Evolutionary conservation across 2,888 invertebrate genomes (phyloP), one percentile per base, ranked within the genome.

Genomic region (Neoscelio sp.): DNA sequence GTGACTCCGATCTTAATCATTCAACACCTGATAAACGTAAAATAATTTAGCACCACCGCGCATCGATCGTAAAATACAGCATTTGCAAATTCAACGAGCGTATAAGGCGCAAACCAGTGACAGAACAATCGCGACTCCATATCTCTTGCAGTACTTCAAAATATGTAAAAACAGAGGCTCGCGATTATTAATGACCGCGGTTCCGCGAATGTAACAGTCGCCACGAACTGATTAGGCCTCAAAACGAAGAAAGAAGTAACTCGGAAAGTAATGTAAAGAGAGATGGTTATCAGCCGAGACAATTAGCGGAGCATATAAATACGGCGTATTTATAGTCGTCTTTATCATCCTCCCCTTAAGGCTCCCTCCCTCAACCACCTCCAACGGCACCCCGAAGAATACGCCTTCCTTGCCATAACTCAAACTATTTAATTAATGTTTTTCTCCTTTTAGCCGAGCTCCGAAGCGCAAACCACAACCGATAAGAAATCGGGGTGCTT

Each of bases 241-340:
- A 73, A 23, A 77, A 70, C 65, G 76, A 79, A 74, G 81, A 74
- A 77, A 82, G 80, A 83, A 84, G 84, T 65, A 80, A 86, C 85
- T 84, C 84, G 81, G 82, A 85, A 87, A 85, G 85, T 87, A 87
- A 87, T 86, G 86, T 71, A 83, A 86, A 85, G 84, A 81, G 78
- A 87, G 89, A 89, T 89, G 82, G 84, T 88, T 89, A 89, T 89
- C 89, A 82, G 74, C 80, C 84, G 83, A 88, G 89, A 89, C 89
- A 89, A 89, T 89, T 89, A 89, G 87, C 89, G 81, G 85, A 84
- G 88, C 87, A 85, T 87, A 89, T 88, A 89, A 89, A 89, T 88
- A 89, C 86, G 80, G 81, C 82, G 85, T 89, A 89, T 89, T 89
- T 88, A 87, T 87, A 87, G 87, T 86, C 85, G 82, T 82, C 78